Evolutionary conservation across 1,140 invertebrate species (phyloP).

Genomic region (Conus ventricosus): DNA sequence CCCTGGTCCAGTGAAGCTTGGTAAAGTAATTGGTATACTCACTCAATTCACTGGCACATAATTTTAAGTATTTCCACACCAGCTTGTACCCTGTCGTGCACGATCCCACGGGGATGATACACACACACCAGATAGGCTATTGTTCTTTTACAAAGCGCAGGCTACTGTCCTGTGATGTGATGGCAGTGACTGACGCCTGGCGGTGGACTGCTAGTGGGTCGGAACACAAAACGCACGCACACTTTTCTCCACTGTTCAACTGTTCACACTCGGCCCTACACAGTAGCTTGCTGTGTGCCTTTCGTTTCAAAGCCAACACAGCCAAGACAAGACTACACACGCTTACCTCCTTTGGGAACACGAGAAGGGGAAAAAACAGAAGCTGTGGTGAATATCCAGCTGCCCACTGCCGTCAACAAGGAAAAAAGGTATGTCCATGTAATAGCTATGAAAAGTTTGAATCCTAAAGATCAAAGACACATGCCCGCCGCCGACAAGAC

Average conservation of each 20-base stretch:
- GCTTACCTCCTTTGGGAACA: conserved; percentile 15
- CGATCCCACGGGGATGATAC: too few species aligned
- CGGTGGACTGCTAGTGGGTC: not conserved
- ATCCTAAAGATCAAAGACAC: conserved; percentile 65
- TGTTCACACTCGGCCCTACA: not conserved
- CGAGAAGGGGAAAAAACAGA: not conserved
- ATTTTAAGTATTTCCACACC: too few species aligned
- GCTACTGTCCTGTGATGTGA: too few species aligned
- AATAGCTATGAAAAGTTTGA: conserved; percentile 52
- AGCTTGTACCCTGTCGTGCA: too few species aligned
- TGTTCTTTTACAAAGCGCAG: too few species aligned
- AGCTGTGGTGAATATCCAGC: not conserved
- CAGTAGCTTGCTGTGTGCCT: not conserved
- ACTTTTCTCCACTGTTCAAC: not conserved
- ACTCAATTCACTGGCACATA: too few species aligned
- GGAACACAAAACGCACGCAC: conserved; percentile 17
- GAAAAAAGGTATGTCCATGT: conserved; percentile 21
- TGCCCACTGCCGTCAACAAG: conserved; percentile 21
- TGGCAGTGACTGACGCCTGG: too few species aligned
- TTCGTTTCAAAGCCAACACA: not conserved
- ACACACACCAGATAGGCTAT: too few species aligned
- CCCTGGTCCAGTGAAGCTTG: too few species aligned
- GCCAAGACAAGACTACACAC: not conserved
- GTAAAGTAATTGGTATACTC: too few species aligned
- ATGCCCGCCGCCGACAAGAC: conserved; percentile 65